Evolutionary conservation across 1,140 invertebrate genomes (phyloP).

Genomic region (Pemphigus obesinymphae): DNA sequence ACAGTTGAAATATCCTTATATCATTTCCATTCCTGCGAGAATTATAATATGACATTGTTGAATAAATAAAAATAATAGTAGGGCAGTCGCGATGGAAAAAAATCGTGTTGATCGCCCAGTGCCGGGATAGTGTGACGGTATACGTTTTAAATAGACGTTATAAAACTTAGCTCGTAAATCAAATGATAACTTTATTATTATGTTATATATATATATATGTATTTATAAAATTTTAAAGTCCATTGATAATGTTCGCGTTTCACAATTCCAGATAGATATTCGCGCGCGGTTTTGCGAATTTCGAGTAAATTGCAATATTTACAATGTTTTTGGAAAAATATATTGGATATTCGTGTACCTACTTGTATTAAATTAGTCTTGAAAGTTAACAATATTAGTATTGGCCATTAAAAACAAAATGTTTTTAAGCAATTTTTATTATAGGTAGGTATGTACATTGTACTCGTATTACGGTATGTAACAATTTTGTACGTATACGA

Average conservation of each 20-base stretch:
- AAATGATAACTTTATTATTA: background rate
- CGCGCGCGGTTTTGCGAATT: too few relatives aligned
- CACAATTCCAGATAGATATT: too few relatives aligned
- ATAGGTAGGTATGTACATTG: too few relatives aligned
- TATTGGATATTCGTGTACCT: background rate
- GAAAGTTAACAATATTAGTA: background rate
- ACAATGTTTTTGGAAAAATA: background rate
- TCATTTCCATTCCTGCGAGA: background rate
- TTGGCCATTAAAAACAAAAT: background rate
- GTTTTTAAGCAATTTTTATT: background rate
- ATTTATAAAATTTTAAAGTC: too few relatives aligned
- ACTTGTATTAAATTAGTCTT: background rate
- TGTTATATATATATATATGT: too few relatives aligned
- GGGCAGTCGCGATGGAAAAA: background rate
- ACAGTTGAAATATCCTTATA: background rate
- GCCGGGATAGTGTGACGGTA: too few relatives aligned
- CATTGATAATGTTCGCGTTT: too few relatives aligned
- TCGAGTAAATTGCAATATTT: background rate
- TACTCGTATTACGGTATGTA: too few relatives aligned
- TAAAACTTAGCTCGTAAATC: background rate
- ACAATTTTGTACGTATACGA: too few relatives aligned
- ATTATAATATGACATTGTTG: background rate
- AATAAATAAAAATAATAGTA: background rate
- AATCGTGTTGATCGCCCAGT: background rate
- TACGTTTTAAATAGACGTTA: background rate